Base-by-base conservation (phyloP, 1,140 invertebrate genomes). In the Cotesia vestalis region DNA sequence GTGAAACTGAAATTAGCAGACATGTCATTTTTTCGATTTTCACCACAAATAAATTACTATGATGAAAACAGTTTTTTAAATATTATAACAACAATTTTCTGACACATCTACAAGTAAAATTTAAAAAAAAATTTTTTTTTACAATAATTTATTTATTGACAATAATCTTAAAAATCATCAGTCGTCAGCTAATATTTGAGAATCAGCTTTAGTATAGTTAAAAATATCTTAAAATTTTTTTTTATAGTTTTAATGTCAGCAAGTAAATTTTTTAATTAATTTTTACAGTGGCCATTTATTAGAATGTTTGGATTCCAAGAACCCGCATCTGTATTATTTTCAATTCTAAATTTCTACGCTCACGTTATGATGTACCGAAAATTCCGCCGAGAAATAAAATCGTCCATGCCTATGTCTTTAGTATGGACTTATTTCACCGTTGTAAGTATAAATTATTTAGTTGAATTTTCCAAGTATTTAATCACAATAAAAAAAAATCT, bases 231-330 rank as follows among this genome's bases (percentile, higher is more conserved):
- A 27, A 27, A 27, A 2, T 27, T 27, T 27, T 27, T 27, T 27
- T 27, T 27, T 27, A 27, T 27, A 27, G 1, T 27, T 27, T 27
- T 27, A 27, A 27, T 27, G 27, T 27, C 40, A 69, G 9, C 64
- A 46, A 64, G 59, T 9, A 69, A 46, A 8, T 46, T 46, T 2
- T 9, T 46, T 8, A 8, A 46, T 46, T 5, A 46, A 67, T 78
- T 77, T 91, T 89, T 72, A 70, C 86, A 98, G 95, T 99, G 96
- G 97, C 97, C 96, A 46, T 99, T 98, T 85, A 86, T 93, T 6
- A 87, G 96, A 75, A 77, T 97, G 12, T 87, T 93, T 66, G 96
- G 96, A n/a, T 88, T 98, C 17, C 97, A 99, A 87, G 98, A 99
- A 84, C 96, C 97, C 36, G 97, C 96, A 14, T 98, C 98, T 0